Conservation (phyloP, 1,140 invertebrate species). For the Paracyclopina nana region DNA sequence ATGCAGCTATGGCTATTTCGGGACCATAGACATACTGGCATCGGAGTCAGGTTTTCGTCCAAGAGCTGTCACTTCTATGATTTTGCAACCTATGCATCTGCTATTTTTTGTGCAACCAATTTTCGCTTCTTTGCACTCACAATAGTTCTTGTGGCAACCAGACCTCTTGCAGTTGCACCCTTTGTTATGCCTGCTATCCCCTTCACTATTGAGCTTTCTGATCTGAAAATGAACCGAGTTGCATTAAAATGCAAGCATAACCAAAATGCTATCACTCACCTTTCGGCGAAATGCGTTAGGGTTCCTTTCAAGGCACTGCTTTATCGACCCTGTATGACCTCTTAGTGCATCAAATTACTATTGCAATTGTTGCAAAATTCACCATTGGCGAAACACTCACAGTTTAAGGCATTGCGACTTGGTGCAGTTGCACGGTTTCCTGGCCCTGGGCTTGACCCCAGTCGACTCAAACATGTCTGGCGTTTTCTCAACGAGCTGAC, state of each 20-base stretch:
- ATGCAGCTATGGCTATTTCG: no score
- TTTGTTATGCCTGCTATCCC: constrained; percentile 74
- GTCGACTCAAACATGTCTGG: constrained; percentile 25
- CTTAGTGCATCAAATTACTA: constrained; percentile 91
- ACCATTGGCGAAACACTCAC: constrained; percentile 97
- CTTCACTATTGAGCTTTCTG: constrained; percentile 21
- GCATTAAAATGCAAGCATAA: constrained; percentile 6
- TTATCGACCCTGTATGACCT: constrained; percentile 66
- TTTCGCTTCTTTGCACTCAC: constrained; percentile 92
- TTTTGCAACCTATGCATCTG: constrained; percentile 91
- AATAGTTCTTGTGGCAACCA: constrained; percentile 97
- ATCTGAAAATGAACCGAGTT: constrained; percentile 17
- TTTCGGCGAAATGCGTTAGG: constrained; percentile 28
- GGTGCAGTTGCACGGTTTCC: constrained; percentile 95
- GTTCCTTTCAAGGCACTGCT: constrained; percentile 43
- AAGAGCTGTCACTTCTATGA: constrained; percentile 46
- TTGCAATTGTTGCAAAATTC: constrained; percentile 95
- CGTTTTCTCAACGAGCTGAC: no score
- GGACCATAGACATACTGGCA: no score
- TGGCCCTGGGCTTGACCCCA: constrained; percentile 48
- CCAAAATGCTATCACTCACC: background rate
- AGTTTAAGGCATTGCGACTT: constrained; percentile 97
- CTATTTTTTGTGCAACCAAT: constrained; percentile 92
- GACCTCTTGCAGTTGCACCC: constrained; percentile 98
- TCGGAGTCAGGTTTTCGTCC: background rate